These are phyloP conservation scores for Cinclus mexicanus DNA, from an alignment of 2,113 vertebrate species.

Conservation along the genomic window DNA sequence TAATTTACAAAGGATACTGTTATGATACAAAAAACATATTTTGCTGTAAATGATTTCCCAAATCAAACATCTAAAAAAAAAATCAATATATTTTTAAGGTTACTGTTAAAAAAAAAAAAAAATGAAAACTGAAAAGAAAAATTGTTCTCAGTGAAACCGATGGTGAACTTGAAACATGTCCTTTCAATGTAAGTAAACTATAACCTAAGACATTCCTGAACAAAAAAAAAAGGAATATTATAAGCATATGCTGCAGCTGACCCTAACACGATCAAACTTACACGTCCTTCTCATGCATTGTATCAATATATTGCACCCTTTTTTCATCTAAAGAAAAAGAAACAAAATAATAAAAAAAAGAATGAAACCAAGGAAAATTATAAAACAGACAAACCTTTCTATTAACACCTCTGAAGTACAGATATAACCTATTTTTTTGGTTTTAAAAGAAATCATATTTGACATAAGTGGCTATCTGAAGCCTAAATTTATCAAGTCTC, in stretches of 20 bases:
- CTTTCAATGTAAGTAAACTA: background rate
- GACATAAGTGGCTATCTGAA: background rate
- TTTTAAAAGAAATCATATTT: background rate
- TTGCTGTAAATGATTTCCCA: conserved; percentile 59
- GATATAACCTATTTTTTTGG: background rate
- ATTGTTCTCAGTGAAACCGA: background rate
- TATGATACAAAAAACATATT: conserved; percentile 15
- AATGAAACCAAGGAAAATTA: background rate
- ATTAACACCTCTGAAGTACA: background rate
- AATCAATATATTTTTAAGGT: conserved; percentile 29
- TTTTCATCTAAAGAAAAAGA: background rate
- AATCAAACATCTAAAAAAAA: conserved; percentile 62
- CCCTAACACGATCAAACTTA: background rate
- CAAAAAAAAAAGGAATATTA: background rate
- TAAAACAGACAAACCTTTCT: background rate
- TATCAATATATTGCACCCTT: background rate
- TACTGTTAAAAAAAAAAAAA: background rate
- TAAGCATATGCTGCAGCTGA: background rate
- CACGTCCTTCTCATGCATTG: background rate
- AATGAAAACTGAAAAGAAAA: background rate
- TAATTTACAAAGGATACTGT: conserved; percentile 46
- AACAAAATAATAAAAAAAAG: background rate
- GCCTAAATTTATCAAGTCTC: background rate
- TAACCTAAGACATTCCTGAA: background rate
- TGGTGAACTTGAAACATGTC: background rate